Base-by-base conservation (phyloP, 2,797 vertebrate species). In the Tadarida brasiliensis region DNA sequence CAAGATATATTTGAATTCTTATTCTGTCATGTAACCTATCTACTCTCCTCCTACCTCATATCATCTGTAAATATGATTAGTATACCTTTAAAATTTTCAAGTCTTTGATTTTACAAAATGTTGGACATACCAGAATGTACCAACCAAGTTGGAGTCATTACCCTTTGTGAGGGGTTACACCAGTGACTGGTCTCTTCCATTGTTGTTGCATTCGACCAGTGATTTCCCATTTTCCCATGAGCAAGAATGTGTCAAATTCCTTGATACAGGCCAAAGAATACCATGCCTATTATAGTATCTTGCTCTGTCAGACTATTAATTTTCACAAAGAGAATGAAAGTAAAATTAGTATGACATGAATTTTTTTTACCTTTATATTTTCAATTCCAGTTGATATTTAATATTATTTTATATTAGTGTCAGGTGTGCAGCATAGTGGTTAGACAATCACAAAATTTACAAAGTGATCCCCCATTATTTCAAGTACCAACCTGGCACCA, bases 301-400 rank as follows among this genome's bases (percentile, higher is more conserved):
- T 87, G 15, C 15, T 92, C 9, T 94, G 20, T 70, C 30, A 39
- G 47, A 26, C 56, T 24, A 8, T 24, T 54, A 93, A 74, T 67
- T 74, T 96, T 80, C 70, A 91, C 19, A 85, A 92, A 82, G 54
- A 65, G 74, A 91, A 81, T 56, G 57, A 59, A 56, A 33, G 70
- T 39, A 44, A 80, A 88, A 28, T 94, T 68, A 73, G 24, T 44
- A 51, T 78, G 9, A 6, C 35, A 85, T 28, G 4, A 47, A 80
- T 87, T 83, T 61, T 61, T 71, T 96, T 91, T 88, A 56, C 22
- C 54, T 56, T 56, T 56, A 35, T 24, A 33, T 78, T 56, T 78
- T 78, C n/a, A 33, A 35, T 56, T 78, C 56, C n/a, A 56, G 51
- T 78, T 56, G 12, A 78, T 30, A 24, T 76, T 76, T 30, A 76